Conservation (phyloP, 2,888 invertebrate species). For the Syritta pipiens region DNA sequence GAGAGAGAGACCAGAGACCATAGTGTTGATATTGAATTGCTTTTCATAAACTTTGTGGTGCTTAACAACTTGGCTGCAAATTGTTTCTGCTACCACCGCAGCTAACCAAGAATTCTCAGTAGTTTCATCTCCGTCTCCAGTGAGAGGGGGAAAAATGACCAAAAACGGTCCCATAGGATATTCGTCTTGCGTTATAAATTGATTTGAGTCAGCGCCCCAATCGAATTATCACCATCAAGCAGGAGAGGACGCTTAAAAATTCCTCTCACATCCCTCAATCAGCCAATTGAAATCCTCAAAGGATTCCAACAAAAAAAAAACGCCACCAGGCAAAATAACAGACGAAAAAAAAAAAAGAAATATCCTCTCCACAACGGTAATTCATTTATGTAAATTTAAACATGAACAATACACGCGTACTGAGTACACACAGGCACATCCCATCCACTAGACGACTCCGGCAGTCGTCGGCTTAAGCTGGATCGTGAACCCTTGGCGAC, state of each 20-base stretch:
- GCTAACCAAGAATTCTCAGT: not conserved
- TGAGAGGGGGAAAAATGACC: not conserved
- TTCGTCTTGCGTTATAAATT: no score
- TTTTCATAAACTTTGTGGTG: slow-evolving; percentile 31
- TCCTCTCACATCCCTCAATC: not conserved
- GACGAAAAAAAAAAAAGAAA: not conserved
- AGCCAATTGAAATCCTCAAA: slow-evolving; percentile 7
- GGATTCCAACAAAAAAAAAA: not conserved
- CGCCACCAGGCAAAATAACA: not conserved
- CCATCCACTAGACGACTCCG: slow-evolving; percentile 14
- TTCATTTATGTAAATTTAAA: slow-evolving; percentile 59
- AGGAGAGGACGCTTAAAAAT: not conserved
- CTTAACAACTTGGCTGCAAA: slow-evolving; percentile 22
- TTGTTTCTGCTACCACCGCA: slow-evolving; percentile 16
- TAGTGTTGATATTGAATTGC: slow-evolving; percentile 35
- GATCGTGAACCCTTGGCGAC: no score
- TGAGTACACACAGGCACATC: no score
- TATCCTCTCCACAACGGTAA: not conserved
- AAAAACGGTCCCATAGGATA: not conserved
- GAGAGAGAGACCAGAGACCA: not conserved
- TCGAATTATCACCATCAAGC: not conserved
- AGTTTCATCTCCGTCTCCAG: not conserved
- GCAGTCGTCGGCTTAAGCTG: slow-evolving; percentile 17
- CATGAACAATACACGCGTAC: slow-evolving; percentile 19
- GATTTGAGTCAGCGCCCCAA: not conserved